Conservation (phyloP, 2,113 vertebrate genomes). For the Haplotaxodon microlepis region DNA sequence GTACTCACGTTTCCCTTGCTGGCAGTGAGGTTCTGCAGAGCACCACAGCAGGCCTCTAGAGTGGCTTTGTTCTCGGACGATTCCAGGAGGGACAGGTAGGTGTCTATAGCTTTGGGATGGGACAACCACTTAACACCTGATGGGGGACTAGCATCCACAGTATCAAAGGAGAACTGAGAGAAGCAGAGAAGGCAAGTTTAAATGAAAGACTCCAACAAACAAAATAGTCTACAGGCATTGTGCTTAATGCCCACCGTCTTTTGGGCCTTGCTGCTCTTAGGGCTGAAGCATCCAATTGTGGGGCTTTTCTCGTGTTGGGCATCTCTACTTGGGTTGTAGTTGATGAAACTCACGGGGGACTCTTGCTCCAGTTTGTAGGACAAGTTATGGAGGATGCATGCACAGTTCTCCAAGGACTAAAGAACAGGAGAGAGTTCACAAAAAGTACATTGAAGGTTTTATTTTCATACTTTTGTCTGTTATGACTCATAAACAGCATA, state of each 20-base stretch:
- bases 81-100: constrained; percentile 81
- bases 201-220: not conserved
- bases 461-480: not conserved
- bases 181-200: not conserved
- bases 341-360: constrained; percentile 73
- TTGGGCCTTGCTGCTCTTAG: constrained; percentile 76
- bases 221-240: not conserved
- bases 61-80: constrained; percentile 80
- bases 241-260: constrained; percentile 33
- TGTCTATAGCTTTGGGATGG: constrained; percentile 80
- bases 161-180: constrained; percentile 40
- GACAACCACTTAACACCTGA: constrained; percentile 78
- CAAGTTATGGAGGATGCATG: constrained; percentile 90
- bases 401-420: constrained; percentile 92
- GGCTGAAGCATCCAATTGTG: constrained; percentile 87
- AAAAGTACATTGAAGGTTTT: not conserved
- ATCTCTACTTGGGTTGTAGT: constrained; percentile 43
- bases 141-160: constrained; percentile 64
- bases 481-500: not conserved
- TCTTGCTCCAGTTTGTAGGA: constrained; percentile 85
- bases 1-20: constrained; percentile 73
- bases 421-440: not conserved
- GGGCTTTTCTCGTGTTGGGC: constrained; percentile 42
- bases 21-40: constrained; percentile 91
- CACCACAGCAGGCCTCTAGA: constrained; percentile 85